Base-by-base conservation (phyloP, 2,113 vertebrate species). In the Rhineura floridana region DNA sequence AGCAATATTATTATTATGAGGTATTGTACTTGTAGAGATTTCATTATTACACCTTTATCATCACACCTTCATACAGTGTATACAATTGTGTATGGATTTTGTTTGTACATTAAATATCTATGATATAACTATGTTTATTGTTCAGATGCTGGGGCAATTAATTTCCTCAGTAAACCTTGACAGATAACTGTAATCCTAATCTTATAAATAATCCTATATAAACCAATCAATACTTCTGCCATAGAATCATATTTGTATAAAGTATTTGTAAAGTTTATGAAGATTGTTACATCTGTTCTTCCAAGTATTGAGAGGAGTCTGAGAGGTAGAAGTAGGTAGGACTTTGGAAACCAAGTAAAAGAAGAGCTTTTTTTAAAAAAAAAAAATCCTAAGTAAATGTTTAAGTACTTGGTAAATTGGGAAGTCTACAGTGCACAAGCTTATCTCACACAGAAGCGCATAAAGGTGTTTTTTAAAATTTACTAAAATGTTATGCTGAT, bases 61-160 rank as follows among this genome's bases (percentile, higher is more conserved):
- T 63, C 75, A 46, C 87, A 62, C 46, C 92, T 90, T 89, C 87
- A 92, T 88, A 73, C 90, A 94, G 91, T 62, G 62, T 91, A 91
- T 91, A 87, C 86, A 93, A 87, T 93, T 90, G 33, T 11, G 87
- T 94, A 92, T 96, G 93, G 89, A 91, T 62, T 88, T 91, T n/a
- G n/a, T n/a, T 39, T 87, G 85, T 94, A 91, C 90, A 90, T 91
- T 88, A 91, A 69, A 82, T 25, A 91, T 87, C 92, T 96, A 93
- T 93, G 85, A 93, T 93, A 92, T 95, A 94, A 95, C 92, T 93
- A 91, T 93, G 91, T 89, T 90, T 93, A 88, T 91, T 89, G 30
- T 89, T 89, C 85, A 78, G 80, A 86, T 84, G 69, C 15, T 75
- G 88, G 88, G 92, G 90, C 86, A 93, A 90, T 89, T 89, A 87